phyloP scores from a whole-genome alignment of 2,113 vertebrate genomes.

The Calonectris borealis region DNA sequence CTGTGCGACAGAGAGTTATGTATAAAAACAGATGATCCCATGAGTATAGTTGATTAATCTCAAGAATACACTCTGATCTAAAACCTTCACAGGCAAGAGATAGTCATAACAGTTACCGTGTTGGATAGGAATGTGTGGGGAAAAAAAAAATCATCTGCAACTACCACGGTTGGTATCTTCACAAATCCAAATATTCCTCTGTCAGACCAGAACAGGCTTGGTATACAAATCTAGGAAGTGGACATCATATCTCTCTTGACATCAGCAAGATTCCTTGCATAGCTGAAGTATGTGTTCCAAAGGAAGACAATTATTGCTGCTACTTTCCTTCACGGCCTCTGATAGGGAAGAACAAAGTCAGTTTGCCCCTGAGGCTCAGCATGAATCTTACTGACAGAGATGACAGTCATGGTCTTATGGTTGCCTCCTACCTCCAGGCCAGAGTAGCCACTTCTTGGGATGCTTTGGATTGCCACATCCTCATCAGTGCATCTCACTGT shows the following conservation, averaged over 20 bases:
- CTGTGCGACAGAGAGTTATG: not conserved
- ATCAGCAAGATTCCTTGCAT: not conserved
- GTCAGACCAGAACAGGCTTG: not conserved
- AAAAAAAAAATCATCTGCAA: not conserved
- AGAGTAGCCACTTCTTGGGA: not conserved
- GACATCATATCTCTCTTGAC: not conserved
- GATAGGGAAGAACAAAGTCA: not conserved
- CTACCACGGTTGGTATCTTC: not conserved
- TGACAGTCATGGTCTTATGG: not conserved
- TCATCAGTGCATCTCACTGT: not conserved
- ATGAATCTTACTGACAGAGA: not conserved
- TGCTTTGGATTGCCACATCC: not conserved
- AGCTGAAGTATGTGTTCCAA: not conserved
- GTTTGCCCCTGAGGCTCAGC: not conserved
- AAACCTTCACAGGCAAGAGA: not conserved
- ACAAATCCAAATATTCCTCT: not conserved
- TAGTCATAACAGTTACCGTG: not conserved
- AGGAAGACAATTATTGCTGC: not conserved
- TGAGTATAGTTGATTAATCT: not conserved
- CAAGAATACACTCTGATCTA: not conserved
- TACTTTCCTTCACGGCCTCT: not conserved
- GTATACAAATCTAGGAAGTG: not conserved
- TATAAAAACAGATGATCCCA: not conserved
- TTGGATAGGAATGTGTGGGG: not conserved
- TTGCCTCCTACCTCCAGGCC: not conserved